Evolutionary conservation across 2,888 invertebrate species (phyloP), one percentile per base, ranked within the genome.

Genomic region (Cancer borealis): DNA sequence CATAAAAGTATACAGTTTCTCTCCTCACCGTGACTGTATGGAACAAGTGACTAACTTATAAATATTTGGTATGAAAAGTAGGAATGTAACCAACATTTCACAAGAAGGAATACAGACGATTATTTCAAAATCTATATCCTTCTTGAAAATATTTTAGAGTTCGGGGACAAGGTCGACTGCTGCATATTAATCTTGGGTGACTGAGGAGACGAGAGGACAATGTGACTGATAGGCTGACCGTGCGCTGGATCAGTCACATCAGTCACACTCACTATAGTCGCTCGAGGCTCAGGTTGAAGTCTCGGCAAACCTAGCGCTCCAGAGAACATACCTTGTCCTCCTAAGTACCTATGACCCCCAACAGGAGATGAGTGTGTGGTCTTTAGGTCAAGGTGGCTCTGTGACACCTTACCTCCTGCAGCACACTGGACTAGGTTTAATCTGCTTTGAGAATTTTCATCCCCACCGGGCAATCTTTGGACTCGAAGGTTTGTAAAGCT

Each of bases 111-210:
- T 5, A 8, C 26, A 5, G 26, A 26, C 21, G 26, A 73, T 26
- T 26, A 21, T 73, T 46, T 88, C 14, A 6, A 21, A 8, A 2
- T 88, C 79, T 92, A 94, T 89, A 94, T 94, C 79, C 94, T 79
- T 79, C 94, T 94, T 60, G 94, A 94, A 92, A 94, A 94, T 91
- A 94, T 94, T 47, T 94, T 94, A 46, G 94, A 94, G 66, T 90
- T 94, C 45, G 94, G 94, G 3, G 94, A 94, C 66, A 94, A 91
- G 6, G 94, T 94, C 87, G 94, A 94, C 73, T 94, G 92, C 79
- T 94, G 94, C 94, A 94, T 92, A 30, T 92, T 94, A 45, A 94
- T 92, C n/a, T 94, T 92, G 14, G 94, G 94, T 26, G 94, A 94
- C 91, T 94, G 94, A n/a, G 94, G 92, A 21, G 94, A 94, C 3